Evolutionary conservation across 1,140 invertebrate genomes (phyloP), one percentile per base, ranked within the genome.

Genomic region (Melipona quadrifasciata): DNA sequence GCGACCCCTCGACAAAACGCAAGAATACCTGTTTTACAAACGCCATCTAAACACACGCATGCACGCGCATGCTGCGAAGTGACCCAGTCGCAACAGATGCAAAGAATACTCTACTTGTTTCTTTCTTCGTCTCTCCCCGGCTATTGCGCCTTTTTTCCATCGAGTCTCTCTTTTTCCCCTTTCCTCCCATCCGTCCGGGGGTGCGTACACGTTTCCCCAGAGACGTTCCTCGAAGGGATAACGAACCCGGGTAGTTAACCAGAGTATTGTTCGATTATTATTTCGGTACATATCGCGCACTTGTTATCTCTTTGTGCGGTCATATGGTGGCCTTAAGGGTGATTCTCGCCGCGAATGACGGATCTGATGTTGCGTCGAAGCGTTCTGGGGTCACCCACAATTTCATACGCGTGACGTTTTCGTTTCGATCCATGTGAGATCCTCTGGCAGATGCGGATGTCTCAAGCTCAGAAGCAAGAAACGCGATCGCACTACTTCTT

Each of bases 281-380:
- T 95, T 95, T 94, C 92, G 91, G 91, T 94, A 95, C 94, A 95
- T 95, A 95, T 95, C 94, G 94, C 91, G 93, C 94, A 95, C 94
- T 95, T 95, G 94, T 95, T 95, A 94, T 93, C 91, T 93, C 91
- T 91, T 94, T 94, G 93, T 93, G 89, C 89, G 89, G 84, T 92
- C 93, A 93, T 92, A 93, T 93, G 92, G 87, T 85, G 81, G 86
- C 84, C 27, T 47, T 34, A 61, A 78, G 80, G 80, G 81, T 89
- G 88, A 53, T 55, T 47, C 27, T 19, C 53, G 21, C 24, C 58
- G 19, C 51, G 31, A 51, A 89, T 84, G 75, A 71, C 67, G 55
- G 67, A 51, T 78, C 47, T 64, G 67, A 51, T 68, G n/a, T 27
- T 27, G 51, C 10, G 39, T 68, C 16, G 17, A 21, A 19, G 19